Conservation (phyloP, 2,888 invertebrate species). For the Aporophyla nigra region DNA sequence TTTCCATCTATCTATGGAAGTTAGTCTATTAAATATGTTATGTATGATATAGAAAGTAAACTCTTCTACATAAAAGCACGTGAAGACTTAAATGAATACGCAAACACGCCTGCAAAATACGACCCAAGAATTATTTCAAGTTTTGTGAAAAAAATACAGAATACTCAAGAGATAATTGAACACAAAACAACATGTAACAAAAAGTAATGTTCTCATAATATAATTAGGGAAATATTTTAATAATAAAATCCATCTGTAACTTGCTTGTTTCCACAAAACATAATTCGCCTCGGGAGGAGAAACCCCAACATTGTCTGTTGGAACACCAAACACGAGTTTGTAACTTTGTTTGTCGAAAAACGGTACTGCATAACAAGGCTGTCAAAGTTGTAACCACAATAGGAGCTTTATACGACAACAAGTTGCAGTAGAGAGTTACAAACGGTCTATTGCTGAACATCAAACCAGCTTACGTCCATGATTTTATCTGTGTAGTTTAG, state of each 20-base stretch:
- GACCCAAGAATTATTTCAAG: neutral
- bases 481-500: constrained; percentile 22
- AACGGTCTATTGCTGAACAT: constrained; percentile 21
- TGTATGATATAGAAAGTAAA: neutral
- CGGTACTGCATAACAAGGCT: constrained; percentile 44
- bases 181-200: constrained; percentile 34
- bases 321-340: constrained; percentile 43
- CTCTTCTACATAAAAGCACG: neutral
- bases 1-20: neutral
- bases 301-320: constrained; percentile 49
- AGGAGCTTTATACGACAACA: constrained; percentile 44
- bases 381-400: constrained; percentile 61
- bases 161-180: constrained; percentile 35
- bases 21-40: neutral
- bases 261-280: constrained; percentile 50
- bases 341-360: constrained; percentile 64
- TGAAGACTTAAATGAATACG: constrained; percentile 7
- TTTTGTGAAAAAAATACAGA: constrained; percentile 20
- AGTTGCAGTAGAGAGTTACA: constrained; percentile 40
- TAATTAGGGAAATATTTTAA: constrained; percentile 54
- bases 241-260: constrained; percentile 32
- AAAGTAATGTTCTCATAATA: constrained; percentile 22
- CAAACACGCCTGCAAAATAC: constrained; percentile 16
- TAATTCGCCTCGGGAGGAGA: constrained; percentile 47
- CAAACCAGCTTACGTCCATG: constrained; percentile 21